Percentiles rank a stretch among this genome's conserved stretches.
Conservation (phyloP, 2,113 vertebrate species). For the Coregonus clupeaformis region DNA sequence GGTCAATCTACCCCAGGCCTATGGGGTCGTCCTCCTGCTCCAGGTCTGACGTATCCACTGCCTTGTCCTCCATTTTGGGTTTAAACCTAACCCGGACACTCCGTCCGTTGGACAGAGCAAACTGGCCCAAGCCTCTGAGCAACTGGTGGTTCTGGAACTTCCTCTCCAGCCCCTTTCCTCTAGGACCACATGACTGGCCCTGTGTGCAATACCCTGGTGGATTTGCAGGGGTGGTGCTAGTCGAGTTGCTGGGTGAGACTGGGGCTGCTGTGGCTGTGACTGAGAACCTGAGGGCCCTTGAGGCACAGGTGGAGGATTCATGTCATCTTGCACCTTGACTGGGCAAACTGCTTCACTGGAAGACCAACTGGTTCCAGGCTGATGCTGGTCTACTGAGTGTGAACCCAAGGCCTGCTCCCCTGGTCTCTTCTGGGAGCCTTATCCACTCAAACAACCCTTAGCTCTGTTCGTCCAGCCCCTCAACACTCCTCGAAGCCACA, state of each 20-base stretch:
- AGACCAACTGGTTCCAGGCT: slow-evolving; percentile 65
- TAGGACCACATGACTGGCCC: slow-evolving; percentile 48
- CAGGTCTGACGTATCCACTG: slow-evolving; percentile 92
- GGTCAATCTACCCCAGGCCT: slow-evolving; percentile 92
- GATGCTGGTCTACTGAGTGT: slow-evolving; percentile 55
- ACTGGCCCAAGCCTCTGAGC: slow-evolving; percentile 73
- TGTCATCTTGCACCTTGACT: slow-evolving; percentile 44
- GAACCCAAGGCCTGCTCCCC: slow-evolving; percentile 62
- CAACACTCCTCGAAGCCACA: slow-evolving; percentile 10
- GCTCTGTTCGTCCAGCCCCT: slow-evolving; percentile 63
- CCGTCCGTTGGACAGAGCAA: slow-evolving; percentile 71
- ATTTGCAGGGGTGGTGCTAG: slow-evolving; percentile 55
- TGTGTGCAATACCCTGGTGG: slow-evolving; percentile 41
- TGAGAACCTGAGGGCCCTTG: slow-evolving; percentile 55
- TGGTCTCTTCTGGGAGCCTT: slow-evolving; percentile 47
- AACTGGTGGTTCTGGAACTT: slow-evolving; percentile 76
- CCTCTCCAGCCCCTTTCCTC: slow-evolving; percentile 64
- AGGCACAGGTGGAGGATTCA: slow-evolving; percentile 14
- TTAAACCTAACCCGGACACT: slow-evolving; percentile 63
- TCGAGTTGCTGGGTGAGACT: slow-evolving; percentile 20
- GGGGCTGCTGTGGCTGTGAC: slow-evolving; percentile 59
- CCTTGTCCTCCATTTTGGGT: slow-evolving; percentile 86
- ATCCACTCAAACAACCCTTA: slow-evolving; percentile 75
- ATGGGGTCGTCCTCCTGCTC: slow-evolving; percentile 88
- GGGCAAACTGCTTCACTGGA: slow-evolving; percentile 39